Base-by-base conservation (phyloP, 1,140 invertebrate genomes). In the Polypedilum vanderplanki region DNA sequence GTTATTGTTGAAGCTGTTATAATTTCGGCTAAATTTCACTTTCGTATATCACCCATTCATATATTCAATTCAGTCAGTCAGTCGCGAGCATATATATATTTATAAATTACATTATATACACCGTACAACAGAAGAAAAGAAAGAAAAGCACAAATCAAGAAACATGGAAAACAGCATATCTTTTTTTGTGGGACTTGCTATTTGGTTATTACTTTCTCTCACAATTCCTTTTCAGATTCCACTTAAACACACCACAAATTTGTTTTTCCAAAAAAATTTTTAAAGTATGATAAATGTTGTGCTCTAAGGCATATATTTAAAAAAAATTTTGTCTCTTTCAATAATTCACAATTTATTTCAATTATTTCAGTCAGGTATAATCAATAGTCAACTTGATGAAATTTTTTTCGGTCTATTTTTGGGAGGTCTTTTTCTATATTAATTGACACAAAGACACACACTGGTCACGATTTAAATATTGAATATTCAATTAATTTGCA, bases 21-120 rank as follows among this genome's bases (percentile, higher is more conserved):
- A 70, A 70, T 70, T 20, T 70, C 18, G 17, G 65, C n/a, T 70
- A 70, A 70, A 70, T 70, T 70, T 70, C 65, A 70, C 65, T 70
- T 70, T 70, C 65, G 65, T 70, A 70, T 70, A 18, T 20, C 65
- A 70, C 5, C 24, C 24, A 33, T 33, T 33, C 65, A 57, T 15
- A 46, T 46, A 57, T 57, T 57, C 46, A 33, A 57, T 57, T 57
- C 10, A 57, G 46, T 57, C 46, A 57, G 46, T 57, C 46, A 57
- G 46, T 57, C 46, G n/a, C 46, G n/a, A 4, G n/a, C 46, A 57
- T 57, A 57, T n/a, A 46, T n/a, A 57, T 57, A 46, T 10, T 15
- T 15, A 57, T n/a, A 57, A 57, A 57, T n/a, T 22, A 70, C 17
- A 57, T 70, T n/a, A 18, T n/a, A 70, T 10, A 22, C 65, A 70